phyloP scores from a whole-genome alignment of 2,113 vertebrate genomes.

The Crotalus viridis region DNA sequence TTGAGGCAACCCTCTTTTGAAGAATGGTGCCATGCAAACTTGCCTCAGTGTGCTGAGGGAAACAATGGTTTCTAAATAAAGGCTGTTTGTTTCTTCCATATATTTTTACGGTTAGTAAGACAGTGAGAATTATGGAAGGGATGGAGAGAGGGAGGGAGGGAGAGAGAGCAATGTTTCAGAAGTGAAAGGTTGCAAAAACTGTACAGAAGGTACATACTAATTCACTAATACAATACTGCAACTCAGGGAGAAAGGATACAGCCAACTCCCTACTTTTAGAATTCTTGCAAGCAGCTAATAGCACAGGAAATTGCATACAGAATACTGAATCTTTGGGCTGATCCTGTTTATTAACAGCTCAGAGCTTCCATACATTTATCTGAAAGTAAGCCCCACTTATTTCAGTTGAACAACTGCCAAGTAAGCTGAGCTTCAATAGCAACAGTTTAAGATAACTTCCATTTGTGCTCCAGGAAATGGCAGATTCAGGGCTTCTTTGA shows the following conservation, averaged over 20 bases:
- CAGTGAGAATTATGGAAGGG: neutral
- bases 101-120: neutral
- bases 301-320: neutral
- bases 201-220: neutral
- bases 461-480: neutral
- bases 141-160: neutral
- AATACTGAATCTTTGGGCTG: neutral
- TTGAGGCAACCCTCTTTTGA: slow-evolving; percentile 45
- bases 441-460: neutral
- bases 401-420: neutral
- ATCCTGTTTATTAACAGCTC: neutral
- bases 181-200: neutral
- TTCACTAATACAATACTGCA: neutral
- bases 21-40: slow-evolving; percentile 53
- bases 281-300: neutral
- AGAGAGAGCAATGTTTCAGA: neutral
- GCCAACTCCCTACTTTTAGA: too few relatives aligned
- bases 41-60: slow-evolving; percentile 26
- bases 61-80: slow-evolving; percentile 16
- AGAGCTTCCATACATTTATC: neutral
- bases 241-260: neutral
- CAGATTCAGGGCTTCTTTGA: neutral
- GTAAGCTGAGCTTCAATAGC: neutral
- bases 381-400: neutral
- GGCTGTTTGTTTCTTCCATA: slow-evolving; percentile 39